phyloP scores from a whole-genome alignment of 2,113 vertebrate species.

The Odobenus rosmarus region DNA sequence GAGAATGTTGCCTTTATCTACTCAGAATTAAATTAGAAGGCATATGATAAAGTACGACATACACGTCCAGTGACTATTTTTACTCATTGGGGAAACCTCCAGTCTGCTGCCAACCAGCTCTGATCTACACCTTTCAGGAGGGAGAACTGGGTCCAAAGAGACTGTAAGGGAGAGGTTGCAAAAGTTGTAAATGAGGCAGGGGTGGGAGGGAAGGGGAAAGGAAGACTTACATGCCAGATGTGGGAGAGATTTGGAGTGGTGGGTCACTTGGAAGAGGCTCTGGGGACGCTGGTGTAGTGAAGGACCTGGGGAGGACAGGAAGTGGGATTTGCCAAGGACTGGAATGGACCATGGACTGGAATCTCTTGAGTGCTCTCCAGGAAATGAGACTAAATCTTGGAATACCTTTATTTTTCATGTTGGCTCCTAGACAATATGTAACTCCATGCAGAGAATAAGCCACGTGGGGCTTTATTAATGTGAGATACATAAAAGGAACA shows the following conservation, averaged over 20 bases:
- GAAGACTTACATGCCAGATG: background rate
- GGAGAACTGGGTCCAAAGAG: background rate
- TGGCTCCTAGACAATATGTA: background rate
- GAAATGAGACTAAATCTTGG: background rate
- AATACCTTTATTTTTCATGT: background rate
- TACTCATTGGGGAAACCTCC: background rate
- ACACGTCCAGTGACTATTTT: background rate
- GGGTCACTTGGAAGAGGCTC: background rate
- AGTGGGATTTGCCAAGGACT: background rate
- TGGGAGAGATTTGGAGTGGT: accelerated
- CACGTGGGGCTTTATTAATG: background rate
- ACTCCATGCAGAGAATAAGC: background rate
- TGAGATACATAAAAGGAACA: background rate
- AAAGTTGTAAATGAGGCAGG: background rate
- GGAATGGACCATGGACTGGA: background rate
- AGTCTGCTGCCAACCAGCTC: background rate
- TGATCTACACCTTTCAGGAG: background rate
- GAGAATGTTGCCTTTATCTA: background rate
- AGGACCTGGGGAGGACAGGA: background rate
- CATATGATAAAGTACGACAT: background rate
- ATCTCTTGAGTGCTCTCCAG: background rate
- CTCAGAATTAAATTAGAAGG: background rate
- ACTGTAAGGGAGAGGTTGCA: background rate
- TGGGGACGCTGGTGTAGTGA: too few species aligned
- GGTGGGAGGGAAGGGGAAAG: background rate